Evolutionary conservation across 1,140 invertebrate genomes (phyloP).

Genomic region (Anadara kagoshimensis): DNA sequence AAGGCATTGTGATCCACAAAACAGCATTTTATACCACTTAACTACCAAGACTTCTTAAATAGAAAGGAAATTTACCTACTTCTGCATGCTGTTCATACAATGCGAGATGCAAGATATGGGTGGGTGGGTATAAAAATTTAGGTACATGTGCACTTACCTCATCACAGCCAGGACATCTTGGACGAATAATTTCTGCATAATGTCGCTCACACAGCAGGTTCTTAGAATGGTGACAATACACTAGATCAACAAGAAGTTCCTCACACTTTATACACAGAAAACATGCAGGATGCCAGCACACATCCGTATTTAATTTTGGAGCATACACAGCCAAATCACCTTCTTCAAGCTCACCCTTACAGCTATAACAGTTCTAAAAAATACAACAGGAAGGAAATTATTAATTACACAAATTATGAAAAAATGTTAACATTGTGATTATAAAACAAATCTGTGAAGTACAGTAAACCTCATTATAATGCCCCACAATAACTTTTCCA

Average conservation of each 20-base stretch:
- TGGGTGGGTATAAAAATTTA: no score
- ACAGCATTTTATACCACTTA: no score
- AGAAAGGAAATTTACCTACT: no score
- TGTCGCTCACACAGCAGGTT: conserved; percentile 95
- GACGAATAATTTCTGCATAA: conserved; percentile 96
- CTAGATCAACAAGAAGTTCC: conserved; percentile 97
- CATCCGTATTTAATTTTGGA: conserved; percentile 84
- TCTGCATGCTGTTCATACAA: no score
- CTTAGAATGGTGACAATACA: conserved; percentile 89
- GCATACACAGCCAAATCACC: conserved; percentile 83
- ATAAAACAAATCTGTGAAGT: no score
- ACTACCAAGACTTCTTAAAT: no score
- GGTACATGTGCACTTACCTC: conserved; percentile 82
- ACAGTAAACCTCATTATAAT: no score
- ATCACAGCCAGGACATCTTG: conserved; percentile 96
- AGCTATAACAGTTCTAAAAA: conserved; percentile 76
- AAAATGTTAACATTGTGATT: no score
- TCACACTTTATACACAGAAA: conserved; percentile 93
- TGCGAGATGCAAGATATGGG: no score
- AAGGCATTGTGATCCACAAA: no score
- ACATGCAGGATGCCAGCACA: conserved; percentile 94
- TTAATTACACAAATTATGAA: no score
- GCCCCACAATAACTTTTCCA: no score
- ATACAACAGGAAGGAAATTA: neutral
- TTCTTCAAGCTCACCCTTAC: conserved; percentile 78